phyloP scores from a whole-genome alignment of 2,888 invertebrate species.

The Philaethria dido region DNA sequence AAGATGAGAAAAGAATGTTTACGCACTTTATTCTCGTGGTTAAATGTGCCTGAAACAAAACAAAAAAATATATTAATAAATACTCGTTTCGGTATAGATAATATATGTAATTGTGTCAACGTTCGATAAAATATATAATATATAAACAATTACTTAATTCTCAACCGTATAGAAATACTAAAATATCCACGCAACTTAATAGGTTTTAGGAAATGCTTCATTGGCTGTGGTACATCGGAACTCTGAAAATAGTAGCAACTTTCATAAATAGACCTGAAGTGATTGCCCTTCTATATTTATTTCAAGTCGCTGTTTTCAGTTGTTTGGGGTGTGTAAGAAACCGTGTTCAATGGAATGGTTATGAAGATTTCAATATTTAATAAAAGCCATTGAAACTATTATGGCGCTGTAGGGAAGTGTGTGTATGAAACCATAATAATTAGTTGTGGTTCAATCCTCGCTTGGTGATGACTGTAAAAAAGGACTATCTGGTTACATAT shows the following conservation, averaged over 20 bases:
- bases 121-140: not conserved
- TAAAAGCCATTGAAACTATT: too few species aligned
- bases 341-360: constrained; percentile 24
- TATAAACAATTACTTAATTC: not conserved
- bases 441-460: too few species aligned
- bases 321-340: constrained; percentile 33
- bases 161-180: not conserved
- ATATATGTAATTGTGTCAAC: too few species aligned
- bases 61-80: too few species aligned
- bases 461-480: too few species aligned
- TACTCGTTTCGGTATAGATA: too few species aligned
- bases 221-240: constrained; percentile 54
- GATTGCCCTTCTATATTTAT: constrained; percentile 75
- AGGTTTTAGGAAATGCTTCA: constrained; percentile 44
- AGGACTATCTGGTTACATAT: too few species aligned
- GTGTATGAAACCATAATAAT: too few species aligned
- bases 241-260: constrained; percentile 73
- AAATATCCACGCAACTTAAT: constrained; percentile 37
- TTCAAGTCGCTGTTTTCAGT: constrained; percentile 63
- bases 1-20: too few species aligned
- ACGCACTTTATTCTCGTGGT: too few species aligned
- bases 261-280: constrained; percentile 72
- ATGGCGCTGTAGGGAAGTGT: too few species aligned
- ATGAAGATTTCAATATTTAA: not conserved
- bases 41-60: too few species aligned